Evolutionary conservation across 2,888 invertebrate species (phyloP).

Genomic region (Stramonita haemastoma): DNA sequence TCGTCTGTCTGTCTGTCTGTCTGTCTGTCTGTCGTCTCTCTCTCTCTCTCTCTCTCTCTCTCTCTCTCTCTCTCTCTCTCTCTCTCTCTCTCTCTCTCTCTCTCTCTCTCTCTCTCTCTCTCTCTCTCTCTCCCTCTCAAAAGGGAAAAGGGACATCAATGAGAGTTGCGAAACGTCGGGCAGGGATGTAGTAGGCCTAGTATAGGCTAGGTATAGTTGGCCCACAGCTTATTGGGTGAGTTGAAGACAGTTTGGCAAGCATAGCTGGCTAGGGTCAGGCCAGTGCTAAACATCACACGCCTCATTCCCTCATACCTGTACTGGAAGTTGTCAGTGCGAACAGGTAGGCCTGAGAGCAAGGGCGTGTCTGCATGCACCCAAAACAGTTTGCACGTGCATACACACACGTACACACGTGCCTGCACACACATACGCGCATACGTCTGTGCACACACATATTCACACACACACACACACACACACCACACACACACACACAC

Average conservation of each 20-base stretch:
- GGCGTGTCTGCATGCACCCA: not conserved
- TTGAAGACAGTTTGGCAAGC: too few relatives aligned
- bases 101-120: not conserved
- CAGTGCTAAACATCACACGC: not conserved
- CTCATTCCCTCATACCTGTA: not conserved
- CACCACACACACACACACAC: too few relatives aligned
- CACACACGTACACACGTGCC: not conserved
- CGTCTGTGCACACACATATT: not conserved
- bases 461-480: too few relatives aligned
- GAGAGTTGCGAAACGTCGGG: too few relatives aligned
- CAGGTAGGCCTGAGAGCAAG: not conserved
- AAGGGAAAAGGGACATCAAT: not conserved
- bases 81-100: constrained; percentile 15
- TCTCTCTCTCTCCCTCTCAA: not conserved
- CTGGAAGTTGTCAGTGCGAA: not conserved
- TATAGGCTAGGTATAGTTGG: too few relatives aligned
- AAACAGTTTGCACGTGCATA: not conserved
- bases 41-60: not conserved
- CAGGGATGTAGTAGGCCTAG: too few relatives aligned
- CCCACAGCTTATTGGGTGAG: too few relatives aligned
- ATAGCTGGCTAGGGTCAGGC: not conserved
- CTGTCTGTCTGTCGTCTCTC: not conserved
- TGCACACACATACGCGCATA: not conserved
- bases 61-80: not conserved
- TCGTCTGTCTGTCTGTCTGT: too few relatives aligned